Base-by-base conservation (phyloP, 35 echinoderm and acorn worm genomes). In the Stichopus chloronotus region DNA sequence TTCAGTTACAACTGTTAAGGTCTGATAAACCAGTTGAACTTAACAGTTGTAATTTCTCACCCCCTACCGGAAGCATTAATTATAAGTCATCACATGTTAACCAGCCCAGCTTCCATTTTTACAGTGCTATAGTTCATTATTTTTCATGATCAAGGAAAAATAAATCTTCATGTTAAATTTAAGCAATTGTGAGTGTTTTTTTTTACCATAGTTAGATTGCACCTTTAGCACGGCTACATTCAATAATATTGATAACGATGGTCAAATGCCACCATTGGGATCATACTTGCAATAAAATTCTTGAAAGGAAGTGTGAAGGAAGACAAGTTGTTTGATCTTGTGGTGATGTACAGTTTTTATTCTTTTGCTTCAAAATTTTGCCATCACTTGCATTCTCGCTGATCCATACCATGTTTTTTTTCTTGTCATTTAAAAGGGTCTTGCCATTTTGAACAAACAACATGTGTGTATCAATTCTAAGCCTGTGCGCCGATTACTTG, bases 51-150 rank as follows among this genome's bases (percentile, higher is more conserved):
- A n/a, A 68, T 68, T 68, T 68, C 63, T 68, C 63, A 68, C 63
- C 17, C 63, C 8, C 63, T 68, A 68, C 63, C 8, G 63, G 63
- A 68, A 68, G 63, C 63, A 68, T 17, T 68, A 68, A 68, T 68
- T 68, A 68, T 68, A 68, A 68, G 63, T 68, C 63, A 68, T 68
- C 63, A 68, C 63, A 68, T 68, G 17, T 68, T 68, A 68, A 68
- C 63, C 17, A 68, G 63, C 63, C 63, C 17, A 9, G 63, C 17
- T 68, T 68, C 63, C 63, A 68, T 68, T 68, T 68, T 68, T 68
- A 68, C 63, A 68, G 63, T 68, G 63, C 17, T 68, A 68, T 68
- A 68, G 63, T 68, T 17, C 63, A 68, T 68, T 68, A 68, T 68
- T 68, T 68, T 17, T 68, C 17, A 68, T 68, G 63, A 68, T 68